phyloP scores from a whole-genome alignment of 2,797 vertebrate genomes.

The Gymnoscopelus microlampas region DNA sequence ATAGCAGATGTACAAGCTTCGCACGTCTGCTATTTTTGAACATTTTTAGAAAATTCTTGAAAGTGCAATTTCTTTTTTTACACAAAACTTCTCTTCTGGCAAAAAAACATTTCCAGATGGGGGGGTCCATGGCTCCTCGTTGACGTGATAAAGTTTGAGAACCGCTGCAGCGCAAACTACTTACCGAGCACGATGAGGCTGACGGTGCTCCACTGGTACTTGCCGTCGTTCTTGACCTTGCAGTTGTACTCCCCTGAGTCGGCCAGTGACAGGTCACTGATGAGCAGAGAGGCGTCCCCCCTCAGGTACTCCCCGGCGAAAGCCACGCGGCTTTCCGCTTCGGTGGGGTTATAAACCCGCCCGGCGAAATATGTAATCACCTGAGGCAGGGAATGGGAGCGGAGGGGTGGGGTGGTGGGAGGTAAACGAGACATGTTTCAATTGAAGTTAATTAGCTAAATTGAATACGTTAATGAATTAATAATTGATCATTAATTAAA shows the following conservation, averaged over 20 bases:
- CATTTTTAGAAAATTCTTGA: no score
- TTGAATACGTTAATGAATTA: neutral
- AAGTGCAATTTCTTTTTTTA: no score
- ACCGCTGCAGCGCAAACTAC: neutral
- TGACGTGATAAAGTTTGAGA: no score
- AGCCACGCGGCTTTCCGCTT: slow-evolving; percentile 84
- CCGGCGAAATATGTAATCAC: slow-evolving; percentile 91
- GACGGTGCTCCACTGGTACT: slow-evolving; percentile 89
- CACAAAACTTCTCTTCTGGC: no score
- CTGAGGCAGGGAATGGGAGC: slow-evolving; percentile 63
- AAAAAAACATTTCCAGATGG: no score
- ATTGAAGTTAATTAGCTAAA: neutral
- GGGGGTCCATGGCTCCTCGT: no score
- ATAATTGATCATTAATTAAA: neutral
- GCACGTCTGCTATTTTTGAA: no score
- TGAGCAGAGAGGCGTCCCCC: slow-evolving; percentile 90
- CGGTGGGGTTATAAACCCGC: slow-evolving; percentile 85
- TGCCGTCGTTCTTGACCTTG: slow-evolving; percentile 92
- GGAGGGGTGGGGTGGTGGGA: neutral
- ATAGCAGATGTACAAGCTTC: no score
- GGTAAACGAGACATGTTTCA: neutral
- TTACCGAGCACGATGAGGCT: slow-evolving; percentile 89
- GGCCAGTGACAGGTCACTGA: slow-evolving; percentile 86
- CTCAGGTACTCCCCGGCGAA: slow-evolving; percentile 90
- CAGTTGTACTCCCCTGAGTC: slow-evolving; percentile 93